These are phyloP conservation scores for Pseudochaenichthys georgianus DNA, from an alignment of 2,797 vertebrate species.

Conservation along the genomic window DNA sequence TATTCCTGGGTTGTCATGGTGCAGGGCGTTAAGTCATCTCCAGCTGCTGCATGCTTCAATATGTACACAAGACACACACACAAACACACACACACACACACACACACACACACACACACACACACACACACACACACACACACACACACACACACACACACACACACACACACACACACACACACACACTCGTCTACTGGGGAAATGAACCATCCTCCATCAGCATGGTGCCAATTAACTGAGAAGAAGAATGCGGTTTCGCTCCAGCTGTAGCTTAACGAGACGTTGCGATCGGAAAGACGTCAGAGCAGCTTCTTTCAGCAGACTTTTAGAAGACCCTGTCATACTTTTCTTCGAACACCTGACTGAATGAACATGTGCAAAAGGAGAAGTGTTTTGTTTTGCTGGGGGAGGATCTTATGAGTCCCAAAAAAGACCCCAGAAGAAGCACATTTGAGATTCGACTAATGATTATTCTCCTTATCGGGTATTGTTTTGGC, in stretches of 20 bases:
- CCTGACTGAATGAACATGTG: not conserved
- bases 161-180: conserved; percentile 30
- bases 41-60: conserved; percentile 68
- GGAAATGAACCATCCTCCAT: conserved; percentile 60
- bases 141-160: not conserved
- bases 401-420: no score
- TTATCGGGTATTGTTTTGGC: not conserved
- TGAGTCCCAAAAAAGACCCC: not conserved
- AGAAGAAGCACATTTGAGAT: not conserved
- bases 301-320: conserved; percentile 4
- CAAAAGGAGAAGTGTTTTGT: no score
- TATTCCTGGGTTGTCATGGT: conserved; percentile 34
- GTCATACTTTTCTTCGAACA: not conserved
- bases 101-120: not conserved
- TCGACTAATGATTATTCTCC: not conserved
- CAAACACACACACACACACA: conserved; percentile 16
- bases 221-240: conserved; percentile 69
- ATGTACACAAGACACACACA: conserved; percentile 42
- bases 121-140: not conserved
- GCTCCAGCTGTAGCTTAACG: conserved; percentile 51
- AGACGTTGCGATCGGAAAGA: not conserved
- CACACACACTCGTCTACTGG: conserved; percentile 23
- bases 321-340: not conserved
- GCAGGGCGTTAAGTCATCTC: conserved; percentile 40
- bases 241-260: conserved; percentile 51